Conservation (phyloP, 2,888 invertebrate genomes). For the Lottia gigantea region DNA sequence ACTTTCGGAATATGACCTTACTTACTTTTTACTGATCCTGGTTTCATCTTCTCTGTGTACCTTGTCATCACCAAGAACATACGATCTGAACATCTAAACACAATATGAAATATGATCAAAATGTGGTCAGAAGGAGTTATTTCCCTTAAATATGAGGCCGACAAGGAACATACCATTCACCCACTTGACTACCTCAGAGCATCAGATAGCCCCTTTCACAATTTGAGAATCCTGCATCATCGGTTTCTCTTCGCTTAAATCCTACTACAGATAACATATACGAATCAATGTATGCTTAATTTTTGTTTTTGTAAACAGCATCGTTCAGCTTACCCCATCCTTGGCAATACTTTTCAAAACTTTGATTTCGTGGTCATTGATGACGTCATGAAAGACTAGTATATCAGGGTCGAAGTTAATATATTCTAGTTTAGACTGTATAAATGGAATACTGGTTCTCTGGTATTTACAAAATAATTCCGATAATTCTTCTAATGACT, state of each 20-base stretch:
- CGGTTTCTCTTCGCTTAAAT: no score
- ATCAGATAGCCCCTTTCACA: no score
- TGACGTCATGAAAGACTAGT: slow-evolving; percentile 36
- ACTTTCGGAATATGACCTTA: neutral
- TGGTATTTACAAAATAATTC: slow-evolving; percentile 23
- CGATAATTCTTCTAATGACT: slow-evolving; percentile 14
- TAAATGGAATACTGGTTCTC: slow-evolving; percentile 23
- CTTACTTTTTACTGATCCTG: neutral
- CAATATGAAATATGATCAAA: no score
- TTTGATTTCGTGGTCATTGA: slow-evolving; percentile 29
- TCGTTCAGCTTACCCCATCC: slow-evolving; percentile 23
- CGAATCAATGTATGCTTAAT: no score
- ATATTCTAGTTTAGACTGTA: slow-evolving; percentile 30
- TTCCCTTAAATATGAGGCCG: no score
- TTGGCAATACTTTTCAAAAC: slow-evolving; percentile 28
- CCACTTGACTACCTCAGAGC: no score
- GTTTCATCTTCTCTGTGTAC: neutral
- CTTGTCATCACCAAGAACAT: neutral
- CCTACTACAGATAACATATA: no score
- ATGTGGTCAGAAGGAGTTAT: no score
- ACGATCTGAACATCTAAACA: neutral
- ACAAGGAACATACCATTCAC: no score
- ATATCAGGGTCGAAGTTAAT: slow-evolving; percentile 31
- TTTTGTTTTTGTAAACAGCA: no score
- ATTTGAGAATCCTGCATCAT: no score